Conservation (phyloP, 2,888 invertebrate species). For the Lasioglossum zephyrum region DNA sequence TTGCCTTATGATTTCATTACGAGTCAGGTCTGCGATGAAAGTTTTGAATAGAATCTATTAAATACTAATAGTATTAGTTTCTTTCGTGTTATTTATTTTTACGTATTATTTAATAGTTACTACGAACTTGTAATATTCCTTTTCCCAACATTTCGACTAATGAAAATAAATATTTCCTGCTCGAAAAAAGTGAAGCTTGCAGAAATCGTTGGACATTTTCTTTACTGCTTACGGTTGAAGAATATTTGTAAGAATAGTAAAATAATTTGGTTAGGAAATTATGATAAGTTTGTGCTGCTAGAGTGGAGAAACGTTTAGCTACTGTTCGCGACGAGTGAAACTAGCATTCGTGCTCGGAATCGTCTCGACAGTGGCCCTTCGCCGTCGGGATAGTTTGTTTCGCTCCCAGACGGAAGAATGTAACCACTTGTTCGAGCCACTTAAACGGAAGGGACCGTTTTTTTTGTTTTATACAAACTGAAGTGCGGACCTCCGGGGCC, state of each 20-base stretch:
- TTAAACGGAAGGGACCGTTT: constrained; percentile 42
- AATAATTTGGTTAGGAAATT: not conserved
- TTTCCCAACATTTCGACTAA: not conserved
- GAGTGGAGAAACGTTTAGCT: not conserved
- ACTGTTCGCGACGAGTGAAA: not conserved
- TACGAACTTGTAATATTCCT: not conserved
- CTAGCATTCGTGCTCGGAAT: constrained; percentile 15
- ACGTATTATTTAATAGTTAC: not conserved
- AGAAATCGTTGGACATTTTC: not conserved
- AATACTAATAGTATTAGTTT: not conserved
- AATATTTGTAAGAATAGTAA: not conserved
- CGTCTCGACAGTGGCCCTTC: constrained; percentile 18
- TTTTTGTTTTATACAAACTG: constrained; percentile 47
- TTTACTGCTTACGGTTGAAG: not conserved
- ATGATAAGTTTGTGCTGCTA: not conserved
- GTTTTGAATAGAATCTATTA: not conserved
- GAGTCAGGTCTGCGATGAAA: not conserved
- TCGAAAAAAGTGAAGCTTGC: not conserved
- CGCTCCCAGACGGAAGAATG: constrained; percentile 43
- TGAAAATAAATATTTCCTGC: not conserved
- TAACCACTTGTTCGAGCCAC: constrained; percentile 55
- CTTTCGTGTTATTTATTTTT: not conserved
- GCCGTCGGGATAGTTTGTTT: constrained; percentile 30
- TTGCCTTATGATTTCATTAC: not conserved
- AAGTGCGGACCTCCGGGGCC: constrained; percentile 39